Evolutionary conservation across 2,113 vertebrate genomes (phyloP), one percentile per base, ranked within the genome.

Genomic region (Sphaerodactylus townsendi): DNA sequence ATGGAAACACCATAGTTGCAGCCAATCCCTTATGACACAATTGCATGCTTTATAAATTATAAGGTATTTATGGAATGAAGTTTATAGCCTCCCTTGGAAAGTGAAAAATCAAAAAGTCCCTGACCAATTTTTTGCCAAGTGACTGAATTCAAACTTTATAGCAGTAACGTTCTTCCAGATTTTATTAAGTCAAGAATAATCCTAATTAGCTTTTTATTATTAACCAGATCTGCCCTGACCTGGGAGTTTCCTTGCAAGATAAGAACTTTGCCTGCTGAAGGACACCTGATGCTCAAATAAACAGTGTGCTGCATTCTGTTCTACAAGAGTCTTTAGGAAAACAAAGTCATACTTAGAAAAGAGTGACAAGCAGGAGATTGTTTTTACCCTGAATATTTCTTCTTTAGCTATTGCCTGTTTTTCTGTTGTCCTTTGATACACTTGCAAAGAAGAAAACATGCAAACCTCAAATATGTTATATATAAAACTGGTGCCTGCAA

Each of bases 151-250:
- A 83, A 91, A 88, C 85, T 86, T 66, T 77, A 78, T 85, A 53
- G 50, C 93, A 94, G 95, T 94, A 90, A 91, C 89, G 88, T 92
- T 93, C 78, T 82, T 94, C 72, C 82, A 81, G 81, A 91, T 95
- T 93, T 90, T 85, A 94, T 94, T 95, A 94, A 90, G 33, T 89
- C 88, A 89, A 56, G 70, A 88, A 69, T 82, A 88, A 91, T 88
- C 82, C 77, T 93, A 94, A 95, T 94, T 95, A 93, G 72, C 82
- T 89, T 56, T 84, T 72, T 85, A 91, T 83, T 84, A 71, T 82
- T 89, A 92, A 87, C 66, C 68, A 86, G 82, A 65, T 83, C 80
- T 86, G 84, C 59, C 30, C 44, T 71, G 75, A 90, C 86, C 76
- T 48, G 41, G 88, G 77, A 14, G 74, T 82, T 82, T 64, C 64